phyloP scores from a whole-genome alignment of 2,888 invertebrate genomes.

The Leptopilina drosophilae region DNA sequence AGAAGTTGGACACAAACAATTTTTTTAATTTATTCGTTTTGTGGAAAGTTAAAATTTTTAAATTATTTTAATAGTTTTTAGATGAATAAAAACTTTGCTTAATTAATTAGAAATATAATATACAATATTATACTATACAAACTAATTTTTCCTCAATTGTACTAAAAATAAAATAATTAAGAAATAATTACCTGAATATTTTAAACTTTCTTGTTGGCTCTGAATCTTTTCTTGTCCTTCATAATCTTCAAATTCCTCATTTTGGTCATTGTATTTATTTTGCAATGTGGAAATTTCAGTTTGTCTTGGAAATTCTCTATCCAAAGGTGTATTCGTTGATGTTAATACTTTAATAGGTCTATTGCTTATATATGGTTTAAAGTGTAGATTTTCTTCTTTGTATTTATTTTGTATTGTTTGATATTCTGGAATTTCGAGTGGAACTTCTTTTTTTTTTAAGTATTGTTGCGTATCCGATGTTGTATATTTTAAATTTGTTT shows the following conservation, averaged over 20 bases:
- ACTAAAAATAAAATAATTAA: background rate
- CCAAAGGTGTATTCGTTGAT: conserved; percentile 72
- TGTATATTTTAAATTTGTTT: conserved; percentile 64
- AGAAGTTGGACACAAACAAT: too few relatives aligned
- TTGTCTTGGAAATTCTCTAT: conserved; percentile 69
- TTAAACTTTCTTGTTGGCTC: conserved; percentile 46
- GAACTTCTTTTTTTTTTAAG: conserved; percentile 63
- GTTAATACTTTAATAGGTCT: conserved; percentile 52
- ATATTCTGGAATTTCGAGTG: conserved; percentile 64
- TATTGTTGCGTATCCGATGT: conserved; percentile 60
- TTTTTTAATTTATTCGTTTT: too few relatives aligned
- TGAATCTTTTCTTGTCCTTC: conserved; percentile 61
- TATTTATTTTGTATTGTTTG: conserved; percentile 62
- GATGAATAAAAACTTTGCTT: too few relatives aligned
- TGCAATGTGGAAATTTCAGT: conserved; percentile 64
- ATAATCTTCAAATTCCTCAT: conserved; percentile 63
- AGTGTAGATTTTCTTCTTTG: conserved; percentile 73
- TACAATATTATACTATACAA: too few relatives aligned
- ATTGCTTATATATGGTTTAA: conserved; percentile 67
- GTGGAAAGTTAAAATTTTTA: too few relatives aligned
- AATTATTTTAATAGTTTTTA: too few relatives aligned
- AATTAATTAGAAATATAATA: too few relatives aligned
- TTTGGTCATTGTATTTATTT: conserved; percentile 65
- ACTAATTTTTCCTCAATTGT: too few relatives aligned
- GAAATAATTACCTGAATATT: conserved; percentile 2